A percentile compares a stretch with the other conserved stretches of the same genome.
Evolutionary conservation across 1,140 invertebrate genomes (phyloP).

Genomic region (Drosophila sproati): DNA sequence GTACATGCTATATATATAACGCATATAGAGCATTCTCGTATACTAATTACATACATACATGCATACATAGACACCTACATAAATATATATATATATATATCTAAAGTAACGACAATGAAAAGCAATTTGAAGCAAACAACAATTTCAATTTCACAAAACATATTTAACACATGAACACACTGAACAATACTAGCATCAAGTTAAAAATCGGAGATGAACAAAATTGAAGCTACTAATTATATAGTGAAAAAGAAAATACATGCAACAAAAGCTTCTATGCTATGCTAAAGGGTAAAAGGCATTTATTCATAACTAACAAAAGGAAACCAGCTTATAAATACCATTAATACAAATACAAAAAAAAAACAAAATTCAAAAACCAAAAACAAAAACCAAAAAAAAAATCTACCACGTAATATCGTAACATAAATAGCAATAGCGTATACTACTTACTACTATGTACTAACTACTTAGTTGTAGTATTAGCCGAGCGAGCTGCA

Average conservation of each 20-base stretch:
- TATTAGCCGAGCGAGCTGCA: conserved; percentile 52
- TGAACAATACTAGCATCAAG: conserved; percentile 30
- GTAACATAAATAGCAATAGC: conserved; percentile 80
- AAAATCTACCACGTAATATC: conserved; percentile 63
- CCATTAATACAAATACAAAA: conserved; percentile 40
- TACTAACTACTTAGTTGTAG: conserved; percentile 1
- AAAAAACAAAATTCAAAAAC: conserved; percentile 1
- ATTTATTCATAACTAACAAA: conserved; percentile 67
- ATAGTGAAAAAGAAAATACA: conserved; percentile 33
- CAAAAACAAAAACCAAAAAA: conserved; percentile 6
- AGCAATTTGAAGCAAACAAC: conserved; percentile 76
- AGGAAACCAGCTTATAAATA: conserved; percentile 65
- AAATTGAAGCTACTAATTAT: conserved; percentile 39
- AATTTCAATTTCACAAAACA: conserved; percentile 74
- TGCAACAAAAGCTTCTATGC: conserved; percentile 64
- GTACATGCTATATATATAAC: too few relatives aligned
- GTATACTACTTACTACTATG: conserved; percentile 49
- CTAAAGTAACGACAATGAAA: conserved; percentile 73
- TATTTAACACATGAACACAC: conserved; percentile 49
- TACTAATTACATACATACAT: conserved; percentile 43
- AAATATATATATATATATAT: conserved; percentile 58
- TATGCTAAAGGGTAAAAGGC: conserved; percentile 81
- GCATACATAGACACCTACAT: conserved; percentile 40
- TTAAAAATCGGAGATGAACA: conserved; percentile 44
- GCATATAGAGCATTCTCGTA: conserved; percentile 30